Conservation (phyloP, 2,888 invertebrate genomes). For the Nomada ruficornis region DNA sequence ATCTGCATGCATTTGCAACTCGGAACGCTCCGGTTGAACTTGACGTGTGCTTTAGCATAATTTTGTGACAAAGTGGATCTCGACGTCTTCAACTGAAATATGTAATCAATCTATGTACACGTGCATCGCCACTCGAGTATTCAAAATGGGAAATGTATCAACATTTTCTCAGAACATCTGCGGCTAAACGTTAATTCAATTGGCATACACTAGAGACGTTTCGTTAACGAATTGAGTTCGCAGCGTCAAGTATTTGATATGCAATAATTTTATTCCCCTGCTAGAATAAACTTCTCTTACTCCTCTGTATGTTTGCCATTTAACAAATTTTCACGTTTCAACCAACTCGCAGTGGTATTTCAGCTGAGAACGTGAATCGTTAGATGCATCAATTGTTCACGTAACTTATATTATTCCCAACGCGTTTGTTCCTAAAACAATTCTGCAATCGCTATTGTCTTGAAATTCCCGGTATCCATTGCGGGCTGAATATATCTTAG, state of each 20-base stretch:
- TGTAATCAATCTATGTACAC: no score
- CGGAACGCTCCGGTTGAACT: not conserved
- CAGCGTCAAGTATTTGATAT: not conserved
- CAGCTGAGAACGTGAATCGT: not conserved
- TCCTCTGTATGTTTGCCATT: no score
- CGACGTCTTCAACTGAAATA: no score
- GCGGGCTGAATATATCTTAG: not conserved
- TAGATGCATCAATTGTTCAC: no score
- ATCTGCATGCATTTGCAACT: not conserved
- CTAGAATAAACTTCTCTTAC: not conserved
- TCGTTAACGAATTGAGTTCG: not conserved
- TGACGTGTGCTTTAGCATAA: not conserved
- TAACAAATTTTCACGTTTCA: not conserved
- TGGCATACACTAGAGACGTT: not conserved
- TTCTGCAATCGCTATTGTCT: not conserved
- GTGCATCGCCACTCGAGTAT: no score
- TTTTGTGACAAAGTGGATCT: not conserved
- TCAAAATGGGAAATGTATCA: no score
- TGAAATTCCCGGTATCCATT: not conserved
- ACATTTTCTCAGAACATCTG: no score
- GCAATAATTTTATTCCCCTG: not conserved
- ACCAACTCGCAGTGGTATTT: not conserved
- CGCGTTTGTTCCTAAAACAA: not conserved
- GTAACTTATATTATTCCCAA: no score
- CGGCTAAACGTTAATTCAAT: not conserved